These are phyloP conservation scores for Condylostylus longicornis DNA, from an alignment of 1,140 invertebrate species.

Conservation along the genomic window DNA sequence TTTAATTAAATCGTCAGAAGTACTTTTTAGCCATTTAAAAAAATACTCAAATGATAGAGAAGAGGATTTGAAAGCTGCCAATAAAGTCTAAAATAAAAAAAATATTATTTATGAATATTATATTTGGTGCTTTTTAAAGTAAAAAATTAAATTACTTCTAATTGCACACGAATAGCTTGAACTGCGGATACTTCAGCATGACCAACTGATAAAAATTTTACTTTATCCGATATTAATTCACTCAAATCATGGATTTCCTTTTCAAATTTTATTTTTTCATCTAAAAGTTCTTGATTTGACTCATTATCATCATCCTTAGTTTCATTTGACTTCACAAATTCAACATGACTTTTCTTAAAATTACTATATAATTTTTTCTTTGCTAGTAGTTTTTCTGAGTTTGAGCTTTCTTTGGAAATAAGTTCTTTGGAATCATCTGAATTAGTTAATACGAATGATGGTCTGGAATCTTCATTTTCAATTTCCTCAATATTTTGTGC, in stretches of 20 bases:
- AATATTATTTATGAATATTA: not conserved
- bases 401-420: too few relatives aligned
- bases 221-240: slow-evolving; percentile 35
- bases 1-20: slow-evolving; percentile 40
- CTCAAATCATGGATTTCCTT: slow-evolving; percentile 15
- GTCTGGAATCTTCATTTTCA: too few relatives aligned
- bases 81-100: slow-evolving; percentile 39
- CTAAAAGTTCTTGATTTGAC: not conserved
- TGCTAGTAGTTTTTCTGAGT: too few relatives aligned
- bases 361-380: slow-evolving; percentile 3
- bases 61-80: slow-evolving; percentile 43
- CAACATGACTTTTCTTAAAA: slow-evolving; percentile 20
- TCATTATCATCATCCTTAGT: not conserved
- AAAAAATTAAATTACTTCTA: slow-evolving; percentile 37
- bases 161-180: slow-evolving; percentile 48
- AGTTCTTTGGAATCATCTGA: too few relatives aligned
- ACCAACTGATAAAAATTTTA: slow-evolving; percentile 47
- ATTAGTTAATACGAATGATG: too few relatives aligned
- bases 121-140: too few relatives aligned
- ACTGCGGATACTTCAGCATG: slow-evolving; percentile 43
- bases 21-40: slow-evolving; percentile 41
- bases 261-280: slow-evolving; percentile 11
- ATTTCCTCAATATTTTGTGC: too few relatives aligned
- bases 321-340: slow-evolving; percentile 16
- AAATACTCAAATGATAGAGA: slow-evolving; percentile 43